phyloP scores from a whole-genome alignment of 2,888 invertebrate species.

The Perizoma flavofasciatum region DNA sequence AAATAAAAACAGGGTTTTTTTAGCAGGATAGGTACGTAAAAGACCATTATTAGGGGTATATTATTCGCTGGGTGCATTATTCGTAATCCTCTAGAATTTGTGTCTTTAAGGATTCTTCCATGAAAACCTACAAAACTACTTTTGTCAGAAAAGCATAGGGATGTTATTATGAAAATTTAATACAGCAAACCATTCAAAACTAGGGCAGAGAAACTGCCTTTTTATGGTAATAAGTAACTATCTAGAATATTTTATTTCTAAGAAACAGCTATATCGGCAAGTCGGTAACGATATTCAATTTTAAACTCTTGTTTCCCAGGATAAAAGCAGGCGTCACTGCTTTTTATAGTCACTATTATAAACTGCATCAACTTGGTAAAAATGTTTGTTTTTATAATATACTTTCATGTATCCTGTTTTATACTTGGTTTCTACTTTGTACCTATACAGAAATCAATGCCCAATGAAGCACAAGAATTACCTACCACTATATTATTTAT shows the following conservation, averaged over 20 bases:
- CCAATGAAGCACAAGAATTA: neutral
- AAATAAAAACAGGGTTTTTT: neutral
- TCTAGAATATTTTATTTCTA: neutral
- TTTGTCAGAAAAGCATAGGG: no score
- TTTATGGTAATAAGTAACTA: conserved; percentile 20
- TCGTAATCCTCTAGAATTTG: no score
- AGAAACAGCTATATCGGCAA: neutral
- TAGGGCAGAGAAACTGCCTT: conserved; percentile 10
- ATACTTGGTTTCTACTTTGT: conserved; percentile 6
- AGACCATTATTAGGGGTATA: no score
- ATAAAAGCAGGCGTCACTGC: conserved; percentile 27
- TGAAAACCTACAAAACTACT: no score
- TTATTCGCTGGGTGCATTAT: no score
- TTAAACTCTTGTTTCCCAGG: conserved; percentile 19
- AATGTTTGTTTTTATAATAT: conserved; percentile 11
- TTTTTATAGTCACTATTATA: conserved; percentile 18
- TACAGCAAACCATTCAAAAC: conserved; percentile 1
- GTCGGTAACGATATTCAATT: conserved; percentile 26
- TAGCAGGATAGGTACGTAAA: no score
- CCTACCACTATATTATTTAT: neutral
- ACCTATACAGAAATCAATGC: neutral
- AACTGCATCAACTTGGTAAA: conserved; percentile 17
- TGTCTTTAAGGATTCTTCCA: no score
- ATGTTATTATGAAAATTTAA: neutral
- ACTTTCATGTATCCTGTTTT: conserved; percentile 11